A percentile compares a stretch with the other conserved stretches of the same genome.
These are phyloP conservation scores for Ophthalmolycus amberensis DNA, from an alignment of 2,113 vertebrate species.

Conservation along the genomic window DNA sequence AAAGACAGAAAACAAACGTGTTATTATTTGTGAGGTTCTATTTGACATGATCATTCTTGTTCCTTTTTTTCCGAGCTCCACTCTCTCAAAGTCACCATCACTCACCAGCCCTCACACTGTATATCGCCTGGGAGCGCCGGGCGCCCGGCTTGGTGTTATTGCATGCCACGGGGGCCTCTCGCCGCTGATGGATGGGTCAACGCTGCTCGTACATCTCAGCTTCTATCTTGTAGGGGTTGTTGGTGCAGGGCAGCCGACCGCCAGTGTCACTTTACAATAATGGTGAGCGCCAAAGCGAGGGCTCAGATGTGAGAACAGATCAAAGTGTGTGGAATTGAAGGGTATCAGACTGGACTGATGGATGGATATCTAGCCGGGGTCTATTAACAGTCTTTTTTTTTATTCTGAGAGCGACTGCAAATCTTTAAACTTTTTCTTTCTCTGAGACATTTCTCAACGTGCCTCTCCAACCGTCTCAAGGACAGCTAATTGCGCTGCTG, in stretches of 20 bases:
- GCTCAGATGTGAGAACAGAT: background rate
- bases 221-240: constrained; percentile 24
- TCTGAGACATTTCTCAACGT: background rate
- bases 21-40: background rate
- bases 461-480: background rate
- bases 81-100: constrained; percentile 37
- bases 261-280: constrained; percentile 43
- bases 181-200: constrained; percentile 54
- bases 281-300: constrained; percentile 13
- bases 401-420: background rate
- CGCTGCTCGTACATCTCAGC: constrained; percentile 45
- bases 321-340: constrained; percentile 1
- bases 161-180: constrained; percentile 41
- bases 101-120: constrained; percentile 9
- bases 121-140: constrained; percentile 26
- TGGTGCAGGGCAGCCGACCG: constrained; percentile 24
- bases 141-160: constrained; percentile 36
- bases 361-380: background rate
- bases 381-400: constrained; percentile 4
- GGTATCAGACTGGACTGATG: constrained; percentile 1
- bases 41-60: constrained; percentile 6
- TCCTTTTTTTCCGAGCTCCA: background rate
- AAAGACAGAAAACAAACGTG: background rate
- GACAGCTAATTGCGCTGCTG: constrained; percentile 8
- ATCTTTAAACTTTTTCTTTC: constrained; percentile 5